These are phyloP conservation scores for Spea multiplicata DNA, from an alignment of 2,113 vertebrate genomes.

Conservation along the genomic window DNA sequence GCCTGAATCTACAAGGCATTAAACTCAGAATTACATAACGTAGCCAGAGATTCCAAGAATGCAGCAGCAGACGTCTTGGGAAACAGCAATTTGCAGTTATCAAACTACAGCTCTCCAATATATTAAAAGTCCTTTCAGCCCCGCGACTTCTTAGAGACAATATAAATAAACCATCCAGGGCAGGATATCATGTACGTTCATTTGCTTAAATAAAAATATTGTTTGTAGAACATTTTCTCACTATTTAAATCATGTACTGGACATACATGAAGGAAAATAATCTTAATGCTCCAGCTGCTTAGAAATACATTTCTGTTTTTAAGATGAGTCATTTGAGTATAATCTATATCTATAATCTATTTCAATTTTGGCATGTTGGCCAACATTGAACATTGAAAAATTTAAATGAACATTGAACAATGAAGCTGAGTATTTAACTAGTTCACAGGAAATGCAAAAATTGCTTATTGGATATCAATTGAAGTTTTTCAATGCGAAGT, in stretches of 20 bases:
- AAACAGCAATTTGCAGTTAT: constrained; percentile 30
- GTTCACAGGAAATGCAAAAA: too few species aligned
- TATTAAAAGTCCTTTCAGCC: constrained; percentile 22
- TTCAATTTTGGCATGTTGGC: too few species aligned
- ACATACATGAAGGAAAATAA: neutral
- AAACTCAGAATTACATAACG: constrained; percentile 33
- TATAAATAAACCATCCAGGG: constrained; percentile 34
- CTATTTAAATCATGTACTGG: constrained; percentile 24
- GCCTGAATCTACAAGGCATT: constrained; percentile 11
- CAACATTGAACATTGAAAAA: too few species aligned
- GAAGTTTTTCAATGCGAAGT: too few species aligned
- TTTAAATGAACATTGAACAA: too few species aligned
- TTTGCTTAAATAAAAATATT: neutral
- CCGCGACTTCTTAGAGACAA: constrained; percentile 24
- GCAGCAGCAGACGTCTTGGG: constrained; percentile 36
- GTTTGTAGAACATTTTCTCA: constrained; percentile 19
- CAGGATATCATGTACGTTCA: constrained; percentile 13
- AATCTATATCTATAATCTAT: too few species aligned
- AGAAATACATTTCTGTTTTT: too few species aligned
- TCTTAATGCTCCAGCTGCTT: too few species aligned
- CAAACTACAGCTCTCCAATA: constrained; percentile 18
- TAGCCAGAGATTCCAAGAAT: constrained; percentile 34
- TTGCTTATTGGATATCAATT: too few species aligned
- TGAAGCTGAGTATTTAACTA: too few species aligned
- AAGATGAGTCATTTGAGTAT: too few species aligned